A percentile compares a stretch with the other conserved stretches of the same genome.
Evolutionary conservation across 2,113 vertebrate species (phyloP).

Genomic region (Tenebrosternarchus preto): DNA sequence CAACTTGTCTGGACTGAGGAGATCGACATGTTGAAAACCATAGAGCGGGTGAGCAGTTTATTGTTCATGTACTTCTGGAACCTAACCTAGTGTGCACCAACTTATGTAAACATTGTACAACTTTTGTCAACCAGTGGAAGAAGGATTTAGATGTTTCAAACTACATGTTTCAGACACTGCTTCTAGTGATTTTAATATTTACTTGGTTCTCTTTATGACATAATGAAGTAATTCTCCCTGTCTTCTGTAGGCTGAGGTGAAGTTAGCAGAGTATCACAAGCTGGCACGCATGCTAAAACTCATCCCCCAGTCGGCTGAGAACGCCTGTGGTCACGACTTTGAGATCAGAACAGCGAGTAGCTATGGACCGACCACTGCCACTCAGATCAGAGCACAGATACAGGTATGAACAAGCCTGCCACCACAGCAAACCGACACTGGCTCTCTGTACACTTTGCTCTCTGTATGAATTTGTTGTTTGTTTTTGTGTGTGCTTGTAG

Average conservation of each 20-base stretch:
- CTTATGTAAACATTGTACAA: too few species aligned
- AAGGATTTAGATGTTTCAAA: not conserved
- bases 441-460: not conserved
- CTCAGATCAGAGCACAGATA: constrained; percentile 82
- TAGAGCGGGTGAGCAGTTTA: constrained; percentile 80
- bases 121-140: not conserved
- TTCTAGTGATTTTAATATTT: not conserved
- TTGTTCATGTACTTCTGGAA: not conserved
- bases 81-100: too few species aligned
- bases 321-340: constrained; percentile 88
- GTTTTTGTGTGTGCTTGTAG: constrained; percentile 53
- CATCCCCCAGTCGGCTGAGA: constrained; percentile 86
- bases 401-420: constrained; percentile 71
- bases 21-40: constrained; percentile 84
- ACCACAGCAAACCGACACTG: not conserved
- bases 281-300: constrained; percentile 92
- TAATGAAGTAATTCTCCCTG: not conserved
- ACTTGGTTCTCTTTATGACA: not conserved
- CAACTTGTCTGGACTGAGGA: constrained; percentile 93
- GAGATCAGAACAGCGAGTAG: constrained; percentile 86
- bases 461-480: not conserved
- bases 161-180: too few species aligned
- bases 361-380: constrained; percentile 71
- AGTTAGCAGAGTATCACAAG: constrained; percentile 87
- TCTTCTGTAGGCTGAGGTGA: constrained; percentile 78